Base-by-base conservation (phyloP, 1,140 invertebrate species). In the Halesus radiatus region DNA sequence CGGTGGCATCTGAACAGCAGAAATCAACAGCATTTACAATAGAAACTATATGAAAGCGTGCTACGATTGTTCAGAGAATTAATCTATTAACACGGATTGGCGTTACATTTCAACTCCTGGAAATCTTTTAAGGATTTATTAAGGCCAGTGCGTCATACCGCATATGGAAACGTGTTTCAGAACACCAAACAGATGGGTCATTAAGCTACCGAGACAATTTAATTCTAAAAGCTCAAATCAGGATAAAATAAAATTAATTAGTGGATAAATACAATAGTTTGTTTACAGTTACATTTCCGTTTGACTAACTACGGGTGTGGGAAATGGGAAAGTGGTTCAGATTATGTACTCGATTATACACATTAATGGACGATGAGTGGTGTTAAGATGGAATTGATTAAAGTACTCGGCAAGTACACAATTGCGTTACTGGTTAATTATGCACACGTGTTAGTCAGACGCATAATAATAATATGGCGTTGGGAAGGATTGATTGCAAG, bases 51-150 rank as follows among this genome's bases (percentile, higher is more conserved):
- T 45, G 37, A 26, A 70, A 70, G 66, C 60, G 60, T 50, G 66
- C 66, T n/a, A 18, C 15, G 66, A 70, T 70, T 70, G 66, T 45
- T 70, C 29, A 52, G n/a, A 70, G 23, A 16, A 70, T 70, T 70
- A 70, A 50, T 37, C 66, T 70, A 70, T 4, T 16, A 23, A 70
- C 37, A 70, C 45, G 66, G 32, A 70, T 70, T 70, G 66, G 66
- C 66, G 66, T 70, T 70, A 70, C n/a, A 70, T 70, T 70, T 70
- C 37, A 45, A 70, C 66, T 70, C 29, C 32, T 18, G 66, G 45
- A 18, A 70, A 64, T 45, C 37, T 45, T 37, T 45, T 45, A 45
- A 13, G 37, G 37, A 45, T 45, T 45, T 45, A 45, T 45, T 45
- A 45, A 45, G 37, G 37, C 37, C 37, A 45, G 37, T 45, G 37